These are phyloP conservation scores for Popillia japonica DNA, from an alignment of 1,140 invertebrate species.

Conservation along the genomic window DNA sequence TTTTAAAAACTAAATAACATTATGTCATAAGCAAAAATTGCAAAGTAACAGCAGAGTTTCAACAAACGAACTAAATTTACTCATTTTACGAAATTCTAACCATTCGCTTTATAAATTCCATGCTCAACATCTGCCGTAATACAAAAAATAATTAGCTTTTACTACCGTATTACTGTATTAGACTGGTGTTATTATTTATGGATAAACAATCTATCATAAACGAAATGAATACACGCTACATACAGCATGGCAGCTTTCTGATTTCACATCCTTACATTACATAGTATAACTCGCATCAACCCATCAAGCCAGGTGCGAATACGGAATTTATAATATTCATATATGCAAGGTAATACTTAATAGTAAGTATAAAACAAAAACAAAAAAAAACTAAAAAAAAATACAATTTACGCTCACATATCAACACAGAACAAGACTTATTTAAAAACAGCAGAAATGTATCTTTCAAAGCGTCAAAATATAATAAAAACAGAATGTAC, in stretches of 20 bases:
- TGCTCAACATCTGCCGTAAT: not conserved
- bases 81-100: too few relatives aligned
- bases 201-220: not conserved
- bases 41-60: too few relatives aligned
- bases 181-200: not conserved
- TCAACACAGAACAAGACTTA: too few relatives aligned
- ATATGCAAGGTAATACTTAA: too few relatives aligned
- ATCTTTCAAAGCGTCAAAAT: not conserved
- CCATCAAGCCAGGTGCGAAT: not conserved
- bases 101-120: too few relatives aligned
- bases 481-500: not conserved
- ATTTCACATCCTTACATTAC: not conserved
- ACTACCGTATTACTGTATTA: not conserved
- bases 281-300: not conserved
- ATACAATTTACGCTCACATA: too few relatives aligned
- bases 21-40: too few relatives aligned
- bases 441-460: too few relatives aligned
- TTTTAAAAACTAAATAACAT: too few relatives aligned
- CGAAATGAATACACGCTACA: not conserved
- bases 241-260: not conserved
- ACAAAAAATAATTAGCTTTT: slow-evolving; percentile 6
- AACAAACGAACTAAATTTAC: too few relatives aligned
- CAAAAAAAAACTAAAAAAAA: too few relatives aligned
- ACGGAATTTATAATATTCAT: not conserved
- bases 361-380: too few relatives aligned